Conservation (phyloP, 2,888 invertebrate genomes). For the Limnephilus lunatus region DNA sequence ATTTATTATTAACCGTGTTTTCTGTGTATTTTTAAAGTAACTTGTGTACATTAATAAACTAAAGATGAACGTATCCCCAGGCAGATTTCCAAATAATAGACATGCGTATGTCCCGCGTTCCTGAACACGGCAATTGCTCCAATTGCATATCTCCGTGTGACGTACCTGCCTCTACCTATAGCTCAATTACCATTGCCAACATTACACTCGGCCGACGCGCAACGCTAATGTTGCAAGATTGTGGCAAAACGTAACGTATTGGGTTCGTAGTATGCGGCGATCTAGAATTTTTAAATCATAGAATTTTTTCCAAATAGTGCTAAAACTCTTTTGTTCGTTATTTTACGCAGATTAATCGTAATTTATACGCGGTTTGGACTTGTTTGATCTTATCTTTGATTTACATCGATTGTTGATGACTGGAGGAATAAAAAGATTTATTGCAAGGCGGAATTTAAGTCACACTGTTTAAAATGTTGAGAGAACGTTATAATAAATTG, state of each 20-base stretch:
- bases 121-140: neutral
- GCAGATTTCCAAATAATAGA: neutral
- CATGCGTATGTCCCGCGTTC: slow-evolving; percentile 24
- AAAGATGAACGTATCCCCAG: too few relatives aligned
- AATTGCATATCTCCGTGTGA: neutral
- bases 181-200: slow-evolving; percentile 26
- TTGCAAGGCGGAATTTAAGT: neutral
- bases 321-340: too few relatives aligned
- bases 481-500: neutral
- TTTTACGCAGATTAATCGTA: too few relatives aligned
- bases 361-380: neutral
- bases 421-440: neutral
- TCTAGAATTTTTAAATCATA: neutral
- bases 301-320: too few relatives aligned
- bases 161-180: slow-evolving; percentile 6
- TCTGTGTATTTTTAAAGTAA: too few relatives aligned
- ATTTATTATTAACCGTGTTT: too few relatives aligned
- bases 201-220: neutral
- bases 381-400: too few relatives aligned
- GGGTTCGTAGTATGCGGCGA: neutral
- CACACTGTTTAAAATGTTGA: neutral
- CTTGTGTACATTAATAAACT: too few relatives aligned
- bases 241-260: neutral
- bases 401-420: neutral
- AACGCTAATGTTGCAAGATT: neutral